A percentile compares a stretch with the other conserved stretches of the same genome.
phyloP scores from a whole-genome alignment of 2,888 invertebrate species.

The Apotomis turbidana region DNA sequence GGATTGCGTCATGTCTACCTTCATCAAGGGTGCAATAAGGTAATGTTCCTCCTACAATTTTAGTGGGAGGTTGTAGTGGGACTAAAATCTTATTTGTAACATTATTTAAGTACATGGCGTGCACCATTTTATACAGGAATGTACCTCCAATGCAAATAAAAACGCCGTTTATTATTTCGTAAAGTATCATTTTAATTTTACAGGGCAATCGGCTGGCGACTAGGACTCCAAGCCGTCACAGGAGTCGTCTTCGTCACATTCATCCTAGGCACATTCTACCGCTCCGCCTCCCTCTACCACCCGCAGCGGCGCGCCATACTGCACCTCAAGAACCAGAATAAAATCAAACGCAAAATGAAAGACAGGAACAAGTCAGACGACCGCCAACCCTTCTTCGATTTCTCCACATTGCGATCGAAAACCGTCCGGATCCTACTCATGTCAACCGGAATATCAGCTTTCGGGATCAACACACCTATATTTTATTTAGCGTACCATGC shows the following conservation, averaged over 20 bases:
- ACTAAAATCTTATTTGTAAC: no score
- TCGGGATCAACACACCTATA: conserved; percentile 94
- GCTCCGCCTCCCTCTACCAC: conserved; percentile 94
- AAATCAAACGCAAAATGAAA: conserved; percentile 90
- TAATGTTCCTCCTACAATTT: conserved; percentile 64
- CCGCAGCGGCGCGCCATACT: conserved; percentile 93
- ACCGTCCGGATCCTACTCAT: conserved; percentile 92
- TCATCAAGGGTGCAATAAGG: conserved; percentile 91
- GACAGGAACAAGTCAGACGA: conserved; percentile 91
- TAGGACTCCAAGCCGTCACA: conserved; percentile 93
- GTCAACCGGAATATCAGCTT: conserved; percentile 91
- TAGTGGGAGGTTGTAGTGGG: no score
- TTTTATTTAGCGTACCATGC: conserved; percentile 92
- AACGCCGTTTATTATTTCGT: background rate
- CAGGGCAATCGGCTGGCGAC: conserved; percentile 91
- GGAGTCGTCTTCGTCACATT: conserved; percentile 92
- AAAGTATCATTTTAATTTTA: conserved; percentile 49
- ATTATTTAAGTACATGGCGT: no score
- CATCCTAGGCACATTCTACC: conserved; percentile 93
- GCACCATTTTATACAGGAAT: no score
- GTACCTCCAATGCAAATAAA: no score
- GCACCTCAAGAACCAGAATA: conserved; percentile 92
- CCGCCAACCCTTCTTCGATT: conserved; percentile 93
- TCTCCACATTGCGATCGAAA: conserved; percentile 92
- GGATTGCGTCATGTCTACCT: conserved; percentile 92